Percentiles rank a stretch among this genome's conserved stretches.
Conservation (phyloP, 2,113 vertebrate species). For the Otus sunia region DNA sequence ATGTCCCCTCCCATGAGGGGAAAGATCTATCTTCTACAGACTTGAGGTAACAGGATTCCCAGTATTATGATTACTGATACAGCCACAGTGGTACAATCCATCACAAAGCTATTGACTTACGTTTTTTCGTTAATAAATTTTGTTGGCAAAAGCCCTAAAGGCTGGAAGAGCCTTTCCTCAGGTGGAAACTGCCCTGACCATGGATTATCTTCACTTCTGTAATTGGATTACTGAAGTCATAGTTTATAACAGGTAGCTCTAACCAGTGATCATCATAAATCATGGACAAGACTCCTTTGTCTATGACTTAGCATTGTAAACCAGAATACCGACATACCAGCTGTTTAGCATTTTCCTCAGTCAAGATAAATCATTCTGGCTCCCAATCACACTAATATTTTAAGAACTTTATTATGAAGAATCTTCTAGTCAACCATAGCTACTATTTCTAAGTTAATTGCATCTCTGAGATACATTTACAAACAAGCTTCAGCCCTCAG, state of each 20-base stretch:
- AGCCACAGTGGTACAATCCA: not conserved
- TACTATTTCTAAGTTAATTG: not conserved
- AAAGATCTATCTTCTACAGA: not conserved
- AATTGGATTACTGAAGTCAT: not conserved
- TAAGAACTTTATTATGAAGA: not conserved
- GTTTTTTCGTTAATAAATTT: not conserved
- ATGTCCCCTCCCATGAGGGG: rapidly evolving
- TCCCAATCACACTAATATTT: not conserved
- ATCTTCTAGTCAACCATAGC: not conserved
- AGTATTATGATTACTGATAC: not conserved
- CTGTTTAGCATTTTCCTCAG: not conserved
- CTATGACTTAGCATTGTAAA: not conserved
- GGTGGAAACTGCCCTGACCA: not conserved
- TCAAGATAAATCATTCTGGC: not conserved
- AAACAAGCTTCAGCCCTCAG: not conserved
- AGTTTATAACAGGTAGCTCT: not conserved
- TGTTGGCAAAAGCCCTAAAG: not conserved
- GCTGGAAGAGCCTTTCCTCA: not conserved
- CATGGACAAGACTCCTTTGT: not conserved
- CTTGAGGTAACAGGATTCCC: not conserved
- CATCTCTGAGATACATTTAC: not conserved
- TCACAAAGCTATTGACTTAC: not conserved
- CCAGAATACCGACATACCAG: not conserved
- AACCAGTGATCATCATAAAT: not conserved
- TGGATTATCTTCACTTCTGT: not conserved